These are phyloP conservation scores for Misgurnus mizolepis DNA, from an alignment of 2,113 vertebrate genomes.

Conservation along the genomic window DNA sequence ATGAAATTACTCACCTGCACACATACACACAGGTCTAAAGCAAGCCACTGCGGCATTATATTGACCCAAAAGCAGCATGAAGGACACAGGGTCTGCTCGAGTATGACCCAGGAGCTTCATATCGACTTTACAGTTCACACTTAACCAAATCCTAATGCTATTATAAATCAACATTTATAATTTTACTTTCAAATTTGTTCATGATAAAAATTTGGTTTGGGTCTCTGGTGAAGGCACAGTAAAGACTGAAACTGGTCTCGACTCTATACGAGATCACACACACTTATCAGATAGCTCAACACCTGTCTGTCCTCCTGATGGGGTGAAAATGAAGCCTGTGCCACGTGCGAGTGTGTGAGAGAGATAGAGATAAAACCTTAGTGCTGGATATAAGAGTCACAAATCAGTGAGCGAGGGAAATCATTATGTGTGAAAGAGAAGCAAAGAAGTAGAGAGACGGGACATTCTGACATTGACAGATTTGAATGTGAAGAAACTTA, in stretches of 20 bases:
- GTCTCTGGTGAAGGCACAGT: conserved; percentile 3
- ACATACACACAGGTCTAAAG: conserved; percentile 21
- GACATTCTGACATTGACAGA: not conserved
- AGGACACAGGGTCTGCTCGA: not conserved
- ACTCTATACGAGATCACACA: conserved; percentile 6
- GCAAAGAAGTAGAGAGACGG: not conserved
- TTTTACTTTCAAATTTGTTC: not conserved
- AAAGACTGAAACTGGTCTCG: not conserved
- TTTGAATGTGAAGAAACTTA: not conserved
- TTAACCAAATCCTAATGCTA: no score
- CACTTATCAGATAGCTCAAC: conserved; percentile 45
- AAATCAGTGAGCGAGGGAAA: conserved; percentile 14
- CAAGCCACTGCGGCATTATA: not conserved
- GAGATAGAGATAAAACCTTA: conserved; percentile 24
- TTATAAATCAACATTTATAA: no score
- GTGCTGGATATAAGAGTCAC: not conserved
- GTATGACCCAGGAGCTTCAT: not conserved
- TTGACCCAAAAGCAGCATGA: conserved; percentile 8
- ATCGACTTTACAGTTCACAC: not conserved
- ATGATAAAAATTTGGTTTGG: not conserved
- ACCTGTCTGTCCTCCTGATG: conserved; percentile 35
- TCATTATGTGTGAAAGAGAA: conserved; percentile 33
- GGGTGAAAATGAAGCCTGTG: conserved; percentile 48
- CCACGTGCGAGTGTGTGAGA: conserved; percentile 27
- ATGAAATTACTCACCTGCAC: conserved; percentile 55